Evolutionary conservation across 2,888 invertebrate genomes (phyloP).

Genomic region (Elegia similella): DNA sequence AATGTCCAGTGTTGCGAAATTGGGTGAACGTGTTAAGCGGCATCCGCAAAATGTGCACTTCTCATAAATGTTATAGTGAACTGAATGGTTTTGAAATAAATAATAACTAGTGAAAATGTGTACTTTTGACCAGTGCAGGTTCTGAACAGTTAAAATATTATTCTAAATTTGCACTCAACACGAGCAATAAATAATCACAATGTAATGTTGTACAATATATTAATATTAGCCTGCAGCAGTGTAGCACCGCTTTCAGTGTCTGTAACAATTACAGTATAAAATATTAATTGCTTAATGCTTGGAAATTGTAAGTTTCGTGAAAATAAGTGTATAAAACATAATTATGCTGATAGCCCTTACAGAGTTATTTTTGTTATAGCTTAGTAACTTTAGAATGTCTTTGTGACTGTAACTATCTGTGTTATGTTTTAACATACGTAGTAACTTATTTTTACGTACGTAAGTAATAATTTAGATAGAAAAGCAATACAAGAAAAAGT

Average conservation of each 20-base stretch:
- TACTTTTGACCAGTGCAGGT: slow-evolving; percentile 63
- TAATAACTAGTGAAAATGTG: slow-evolving; percentile 42
- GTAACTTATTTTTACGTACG: no score
- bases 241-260: slow-evolving; percentile 68
- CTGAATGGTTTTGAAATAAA: slow-evolving; percentile 10
- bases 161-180: slow-evolving; percentile 71
- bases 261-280: slow-evolving; percentile 35
- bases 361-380: neutral
- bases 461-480: no score
- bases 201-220: slow-evolving; percentile 68
- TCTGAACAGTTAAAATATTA: slow-evolving; percentile 63
- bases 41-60: slow-evolving; percentile 28
- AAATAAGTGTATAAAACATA: slow-evolving; percentile 24
- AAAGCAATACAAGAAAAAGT: no score
- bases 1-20: slow-evolving; percentile 32
- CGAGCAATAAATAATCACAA: slow-evolving; percentile 71
- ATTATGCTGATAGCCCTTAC: neutral
- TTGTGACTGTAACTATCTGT: neutral
- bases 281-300: slow-evolving; percentile 57
- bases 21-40: slow-evolving; percentile 32
- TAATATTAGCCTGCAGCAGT: slow-evolving; percentile 52
- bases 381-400: neutral
- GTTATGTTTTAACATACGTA: neutral
- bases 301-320: slow-evolving; percentile 57
- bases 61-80: slow-evolving; percentile 12